Conservation (phyloP, 2,113 vertebrate species). For the Epinephelus moara region DNA sequence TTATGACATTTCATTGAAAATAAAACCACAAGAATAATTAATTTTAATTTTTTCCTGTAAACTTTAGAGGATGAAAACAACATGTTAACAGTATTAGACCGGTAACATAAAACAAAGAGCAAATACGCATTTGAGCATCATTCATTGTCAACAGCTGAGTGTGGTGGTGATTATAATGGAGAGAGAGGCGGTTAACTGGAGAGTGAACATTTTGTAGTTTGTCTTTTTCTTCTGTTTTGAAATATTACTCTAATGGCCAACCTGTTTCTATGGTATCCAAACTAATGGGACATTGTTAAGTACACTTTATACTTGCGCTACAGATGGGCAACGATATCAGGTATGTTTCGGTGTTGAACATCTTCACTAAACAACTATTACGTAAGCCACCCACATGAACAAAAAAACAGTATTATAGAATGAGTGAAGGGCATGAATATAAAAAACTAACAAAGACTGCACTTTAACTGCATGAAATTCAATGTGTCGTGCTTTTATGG, state of each 20-base stretch:
- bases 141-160: constrained; percentile 6
- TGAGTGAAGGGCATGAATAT: not conserved
- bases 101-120: constrained; percentile 16
- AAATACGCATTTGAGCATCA: constrained; percentile 17
- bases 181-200: not conserved
- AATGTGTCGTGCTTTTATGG: constrained; percentile 6
- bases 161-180: not conserved
- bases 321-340: not conserved
- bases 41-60: constrained; percentile 32
- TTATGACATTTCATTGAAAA: constrained; percentile 24
- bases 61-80: constrained; percentile 7
- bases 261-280: not conserved
- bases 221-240: not conserved
- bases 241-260: not conserved
- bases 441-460: constrained; percentile 3
- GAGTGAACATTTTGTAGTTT: not conserved
- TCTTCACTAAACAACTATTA: not conserved
- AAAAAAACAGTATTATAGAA: not conserved
- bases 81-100: constrained; percentile 1
- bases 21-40: constrained; percentile 9
- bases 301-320: not conserved
- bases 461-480: not conserved
- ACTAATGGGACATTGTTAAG: not conserved
- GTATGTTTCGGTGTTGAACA: not conserved
- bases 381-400: not conserved